Percentiles rank a stretch among this genome's conserved stretches.
These are phyloP conservation scores for Phrynocephalus guinanensis DNA, from an alignment of 2,797 vertebrate species.

Conservation along the genomic window DNA sequence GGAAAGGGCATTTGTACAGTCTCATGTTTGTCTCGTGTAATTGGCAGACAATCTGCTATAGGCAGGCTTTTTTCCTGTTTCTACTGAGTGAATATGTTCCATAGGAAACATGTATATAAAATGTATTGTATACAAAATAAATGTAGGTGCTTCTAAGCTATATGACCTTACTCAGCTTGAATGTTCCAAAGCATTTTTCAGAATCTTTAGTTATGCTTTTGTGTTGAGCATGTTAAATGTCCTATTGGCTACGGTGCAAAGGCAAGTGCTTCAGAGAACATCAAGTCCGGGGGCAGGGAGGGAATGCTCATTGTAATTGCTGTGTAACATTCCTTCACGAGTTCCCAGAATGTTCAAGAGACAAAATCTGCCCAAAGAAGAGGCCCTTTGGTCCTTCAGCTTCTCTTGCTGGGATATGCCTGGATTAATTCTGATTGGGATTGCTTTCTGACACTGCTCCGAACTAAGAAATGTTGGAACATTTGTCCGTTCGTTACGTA, in stretches of 20 bases:
- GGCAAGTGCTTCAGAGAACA: constrained; percentile 1
- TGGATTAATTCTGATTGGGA: constrained; percentile 1
- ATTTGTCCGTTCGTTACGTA: too few species aligned
- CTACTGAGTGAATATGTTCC: neutral
- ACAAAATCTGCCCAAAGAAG: neutral
- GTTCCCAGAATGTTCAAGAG: neutral
- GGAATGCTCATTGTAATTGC: neutral
- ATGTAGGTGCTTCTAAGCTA: neutral
- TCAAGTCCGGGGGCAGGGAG: neutral
- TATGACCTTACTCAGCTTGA: neutral
- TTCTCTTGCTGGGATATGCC: neutral
- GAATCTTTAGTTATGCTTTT: constrained; percentile 21
- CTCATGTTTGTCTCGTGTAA: neutral
- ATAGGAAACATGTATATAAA: neutral
- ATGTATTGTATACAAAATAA: neutral
- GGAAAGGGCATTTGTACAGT: neutral
- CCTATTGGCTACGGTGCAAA: constrained; percentile 38
- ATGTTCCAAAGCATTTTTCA: neutral
- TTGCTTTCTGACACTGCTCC: neutral
- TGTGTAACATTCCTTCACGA: neutral
- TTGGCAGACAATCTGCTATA: neutral
- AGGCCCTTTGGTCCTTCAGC: neutral
- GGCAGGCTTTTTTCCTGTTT: neutral
- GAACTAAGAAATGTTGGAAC: neutral
- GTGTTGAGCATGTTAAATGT: neutral